phyloP scores from a whole-genome alignment of 2,888 invertebrate species.

The Maniola hyperantus region DNA sequence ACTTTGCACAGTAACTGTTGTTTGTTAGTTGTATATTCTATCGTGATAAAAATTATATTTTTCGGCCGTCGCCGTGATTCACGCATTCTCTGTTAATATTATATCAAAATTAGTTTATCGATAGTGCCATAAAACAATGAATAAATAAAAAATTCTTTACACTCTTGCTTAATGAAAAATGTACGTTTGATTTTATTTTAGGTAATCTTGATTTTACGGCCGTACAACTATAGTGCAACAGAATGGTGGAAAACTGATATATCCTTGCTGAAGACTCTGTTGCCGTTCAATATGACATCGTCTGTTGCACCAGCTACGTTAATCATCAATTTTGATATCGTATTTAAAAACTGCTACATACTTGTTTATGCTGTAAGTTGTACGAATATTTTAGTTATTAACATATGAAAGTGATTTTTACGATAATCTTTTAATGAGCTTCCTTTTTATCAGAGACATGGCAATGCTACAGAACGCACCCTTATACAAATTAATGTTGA shows the following conservation, averaged over 20 bases:
- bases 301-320: slow-evolving; percentile 49
- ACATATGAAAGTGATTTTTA: background rate
- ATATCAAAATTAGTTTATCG: too few species aligned
- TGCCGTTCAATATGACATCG: slow-evolving; percentile 60
- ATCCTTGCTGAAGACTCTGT: slow-evolving; percentile 62
- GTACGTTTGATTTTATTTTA: background rate
- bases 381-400: background rate
- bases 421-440: background rate
- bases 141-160: too few species aligned
- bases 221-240: slow-evolving; percentile 57
- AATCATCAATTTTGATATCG: slow-evolving; percentile 40
- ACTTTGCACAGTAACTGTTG: too few species aligned
- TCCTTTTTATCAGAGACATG: slow-evolving; percentile 43
- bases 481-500: slow-evolving; percentile 59
- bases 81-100: too few species aligned
- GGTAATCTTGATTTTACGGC: slow-evolving; percentile 51
- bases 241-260: slow-evolving; percentile 70
- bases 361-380: slow-evolving; percentile 63
- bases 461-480: slow-evolving; percentile 51
- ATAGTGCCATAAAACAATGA: too few species aligned
- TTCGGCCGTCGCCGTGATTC: too few species aligned
- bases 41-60: too few species aligned
- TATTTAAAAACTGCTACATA: slow-evolving; percentile 57
- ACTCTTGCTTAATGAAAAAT: background rate
- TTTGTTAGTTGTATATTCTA: too few species aligned